Base-by-base conservation (phyloP, 1,140 invertebrate species). In the Pseudomyrmex concolor region DNA sequence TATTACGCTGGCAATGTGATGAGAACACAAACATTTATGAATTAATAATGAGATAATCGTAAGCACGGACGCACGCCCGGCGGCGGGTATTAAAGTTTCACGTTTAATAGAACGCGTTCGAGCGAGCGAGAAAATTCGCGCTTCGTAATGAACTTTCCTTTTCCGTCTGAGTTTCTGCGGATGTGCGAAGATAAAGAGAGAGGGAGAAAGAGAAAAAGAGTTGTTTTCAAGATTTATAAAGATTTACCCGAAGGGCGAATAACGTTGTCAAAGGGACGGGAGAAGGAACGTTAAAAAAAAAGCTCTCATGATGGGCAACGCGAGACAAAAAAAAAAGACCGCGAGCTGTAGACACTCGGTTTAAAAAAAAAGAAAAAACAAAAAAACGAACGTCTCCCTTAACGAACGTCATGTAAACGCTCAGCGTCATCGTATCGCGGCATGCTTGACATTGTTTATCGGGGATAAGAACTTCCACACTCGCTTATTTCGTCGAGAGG, bases 401-500 rank as follows among this genome's bases (percentile, higher is more conserved):
- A 88, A 89, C 86, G 81, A 89, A 77, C 74, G 74, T 81, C 50
- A 70, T 84, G 80, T 81, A 81, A 88, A 77, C 77, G 66, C 73
- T 12, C 50, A 64, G 63, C 72, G 59, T 82, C 86, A 25, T 81
- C 70, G 68, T 78, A 60, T 55, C 80, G 76, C 62, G 78, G 66
- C 74, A 88, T 81, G 86, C 81, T 81, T 84, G 84, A 88, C 84
- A 88, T 89, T 88, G 87, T 89, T 88, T 88, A 88, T 86, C 84
- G 74, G 54, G 62, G 62, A 73, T 54, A 82, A 71, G 64, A 50
- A 83, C 68, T 76, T 59, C 48, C 62, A 64, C 55, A 71, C 67
- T 68, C 66, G 66, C 45, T 60, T 59, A 59, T 71, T 48, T 70
- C 66, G 50, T 22, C 51, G 66, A 57, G 22, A 22, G 43, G n/a